Evolutionary conservation across 2,797 vertebrate species (phyloP).

Genomic region (Sebastes reedi): DNA sequence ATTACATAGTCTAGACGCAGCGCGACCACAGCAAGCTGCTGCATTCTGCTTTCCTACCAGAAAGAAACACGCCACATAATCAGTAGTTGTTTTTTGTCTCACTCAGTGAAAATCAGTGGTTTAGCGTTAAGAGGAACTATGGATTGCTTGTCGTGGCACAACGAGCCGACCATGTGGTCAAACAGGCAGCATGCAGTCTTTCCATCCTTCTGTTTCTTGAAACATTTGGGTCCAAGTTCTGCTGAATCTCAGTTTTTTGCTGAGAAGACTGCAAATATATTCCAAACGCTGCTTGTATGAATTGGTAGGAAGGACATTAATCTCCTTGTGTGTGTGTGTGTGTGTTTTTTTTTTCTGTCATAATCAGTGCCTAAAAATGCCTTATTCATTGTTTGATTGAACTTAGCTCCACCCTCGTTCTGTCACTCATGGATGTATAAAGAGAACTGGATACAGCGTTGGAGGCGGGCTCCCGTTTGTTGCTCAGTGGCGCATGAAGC

Average conservation of each 20-base stretch:
- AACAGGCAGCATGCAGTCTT: neutral
- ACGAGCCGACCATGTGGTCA: conserved; percentile 8
- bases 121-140: conserved; percentile 36
- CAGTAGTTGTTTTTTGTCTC: conserved; percentile 28
- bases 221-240: neutral
- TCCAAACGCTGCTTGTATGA: neutral
- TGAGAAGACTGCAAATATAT: neutral
- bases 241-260: conserved; percentile 1
- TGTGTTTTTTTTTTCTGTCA: neutral
- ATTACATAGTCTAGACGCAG: conserved; percentile 60
- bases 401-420: no score
- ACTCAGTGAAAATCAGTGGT: conserved; percentile 29
- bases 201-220: conserved; percentile 10
- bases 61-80: conserved; percentile 45
- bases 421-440: no score
- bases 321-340: neutral
- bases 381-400: no score
- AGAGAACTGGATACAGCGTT: no score
- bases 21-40: conserved; percentile 22
- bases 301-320: neutral
- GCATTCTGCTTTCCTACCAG: conserved; percentile 18
- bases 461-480: no score
- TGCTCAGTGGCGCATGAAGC: no score
- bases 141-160: conserved; percentile 29
- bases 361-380: no score